phyloP scores from a whole-genome alignment of 2,797 vertebrate genomes.

The Buceros bicornis region DNA sequence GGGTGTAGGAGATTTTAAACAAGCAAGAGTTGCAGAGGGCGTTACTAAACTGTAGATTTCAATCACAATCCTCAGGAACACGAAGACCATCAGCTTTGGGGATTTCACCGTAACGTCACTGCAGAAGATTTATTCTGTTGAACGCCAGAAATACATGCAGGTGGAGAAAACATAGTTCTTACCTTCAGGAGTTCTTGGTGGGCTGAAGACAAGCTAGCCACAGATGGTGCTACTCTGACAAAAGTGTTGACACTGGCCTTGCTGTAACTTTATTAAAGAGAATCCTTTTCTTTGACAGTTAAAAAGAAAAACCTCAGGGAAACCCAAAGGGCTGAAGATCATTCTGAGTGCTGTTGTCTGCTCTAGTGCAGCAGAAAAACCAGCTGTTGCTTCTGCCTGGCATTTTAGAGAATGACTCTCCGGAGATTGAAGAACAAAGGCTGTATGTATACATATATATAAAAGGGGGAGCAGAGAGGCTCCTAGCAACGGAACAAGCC shows the following conservation, averaged over 20 bases:
- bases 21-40: background rate
- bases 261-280: background rate
- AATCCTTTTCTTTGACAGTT: background rate
- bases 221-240: background rate
- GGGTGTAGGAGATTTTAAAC: background rate
- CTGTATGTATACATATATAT: no score
- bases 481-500: constrained; percentile 4
- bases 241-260: background rate
- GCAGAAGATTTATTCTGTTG: background rate
- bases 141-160: background rate
- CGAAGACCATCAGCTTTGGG: background rate
- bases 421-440: background rate
- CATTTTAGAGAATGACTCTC: background rate
- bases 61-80: background rate
- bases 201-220: background rate
- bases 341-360: background rate
- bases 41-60: background rate
- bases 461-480: background rate
- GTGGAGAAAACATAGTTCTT: background rate
- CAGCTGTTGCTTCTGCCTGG: background rate
- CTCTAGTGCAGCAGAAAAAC: background rate
- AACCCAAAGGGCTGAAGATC: background rate
- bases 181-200: background rate
- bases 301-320: background rate
- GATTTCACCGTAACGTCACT: background rate